phyloP scores from a whole-genome alignment of 2,888 invertebrate genomes.

The Agonopterix subpropinquella region DNA sequence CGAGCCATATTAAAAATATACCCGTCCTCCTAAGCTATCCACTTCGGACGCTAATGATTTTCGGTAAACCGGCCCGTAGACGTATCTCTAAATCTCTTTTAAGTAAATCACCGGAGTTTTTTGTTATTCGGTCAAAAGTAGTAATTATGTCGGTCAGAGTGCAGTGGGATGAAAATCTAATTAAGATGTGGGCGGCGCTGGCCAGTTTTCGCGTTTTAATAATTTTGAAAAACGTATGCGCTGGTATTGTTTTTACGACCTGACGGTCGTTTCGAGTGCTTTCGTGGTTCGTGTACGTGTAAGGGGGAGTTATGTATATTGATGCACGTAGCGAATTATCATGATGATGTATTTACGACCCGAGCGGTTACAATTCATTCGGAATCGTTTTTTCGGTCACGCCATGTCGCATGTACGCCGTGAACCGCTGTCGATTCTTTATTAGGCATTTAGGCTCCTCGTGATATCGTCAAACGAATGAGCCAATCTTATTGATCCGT shows the following conservation, averaged over 20 bases:
- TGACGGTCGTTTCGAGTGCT: constrained; percentile 15
- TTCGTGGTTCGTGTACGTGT: constrained; percentile 31
- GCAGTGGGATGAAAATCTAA: constrained; percentile 71
- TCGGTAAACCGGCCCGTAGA: constrained; percentile 70
- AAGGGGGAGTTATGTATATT: constrained; percentile 29
- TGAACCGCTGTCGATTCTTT: constrained; percentile 60
- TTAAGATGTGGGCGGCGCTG: constrained; percentile 64
- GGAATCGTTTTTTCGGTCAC: constrained; percentile 69
- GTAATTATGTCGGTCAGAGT: constrained; percentile 75
- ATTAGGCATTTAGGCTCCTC: constrained; percentile 51
- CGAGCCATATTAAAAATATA: constrained; percentile 71
- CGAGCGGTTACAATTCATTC: constrained; percentile 58
- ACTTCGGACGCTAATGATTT: constrained; percentile 71
- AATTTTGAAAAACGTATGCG: constrained; percentile 33
- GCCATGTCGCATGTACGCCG: constrained; percentile 69
- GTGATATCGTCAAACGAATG: constrained; percentile 45
- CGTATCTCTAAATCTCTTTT: constrained; percentile 64
- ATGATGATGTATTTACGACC: constrained; percentile 65
- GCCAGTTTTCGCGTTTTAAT: constrained; percentile 52
- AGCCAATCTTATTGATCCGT: constrained; percentile 40
- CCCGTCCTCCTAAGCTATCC: constrained; percentile 65
- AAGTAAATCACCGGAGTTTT: constrained; percentile 70
- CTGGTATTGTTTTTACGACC: constrained; percentile 6
- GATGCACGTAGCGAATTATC: constrained; percentile 55
- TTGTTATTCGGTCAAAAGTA: constrained; percentile 66